phyloP scores from a whole-genome alignment of 2,888 invertebrate genomes.

The Catonia carolina region DNA sequence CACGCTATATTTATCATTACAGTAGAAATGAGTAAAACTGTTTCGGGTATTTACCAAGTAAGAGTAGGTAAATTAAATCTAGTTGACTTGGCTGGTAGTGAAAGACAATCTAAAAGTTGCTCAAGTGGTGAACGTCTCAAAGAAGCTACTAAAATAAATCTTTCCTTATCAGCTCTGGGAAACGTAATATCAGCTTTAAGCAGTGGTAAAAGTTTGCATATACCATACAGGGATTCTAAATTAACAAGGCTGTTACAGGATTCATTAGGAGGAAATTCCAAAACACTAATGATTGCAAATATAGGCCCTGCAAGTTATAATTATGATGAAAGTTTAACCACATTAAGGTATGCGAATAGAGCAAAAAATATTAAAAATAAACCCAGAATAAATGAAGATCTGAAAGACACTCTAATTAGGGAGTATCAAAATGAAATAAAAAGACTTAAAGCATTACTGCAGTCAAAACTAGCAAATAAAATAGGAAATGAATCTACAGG shows the following conservation, averaged over 20 bases:
- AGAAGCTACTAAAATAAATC: constrained; percentile 95
- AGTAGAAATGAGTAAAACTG: constrained; percentile 81
- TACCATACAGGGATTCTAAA: constrained; percentile 97
- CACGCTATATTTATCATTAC: constrained; percentile 99
- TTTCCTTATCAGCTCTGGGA: constrained; percentile 93
- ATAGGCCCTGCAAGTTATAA: constrained; percentile 97
- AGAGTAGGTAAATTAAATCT: constrained; percentile 81
- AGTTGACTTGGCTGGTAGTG: constrained; percentile 97
- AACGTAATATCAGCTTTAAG: constrained; percentile 97
- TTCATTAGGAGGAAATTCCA: constrained; percentile 96
- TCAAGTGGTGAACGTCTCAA: constrained; percentile 83
- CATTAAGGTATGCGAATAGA: constrained; percentile 91
- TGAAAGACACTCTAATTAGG: constrained; percentile 91
- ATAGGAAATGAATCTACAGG: background rate
- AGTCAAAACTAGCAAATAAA: constrained; percentile 2
- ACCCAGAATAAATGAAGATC: constrained; percentile 97
- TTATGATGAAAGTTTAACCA: constrained; percentile 95
- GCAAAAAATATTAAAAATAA: constrained; percentile 99
- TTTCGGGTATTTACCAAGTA: constrained; percentile 45
- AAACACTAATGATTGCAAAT: constrained; percentile 99
- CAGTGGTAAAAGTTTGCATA: constrained; percentile 84
- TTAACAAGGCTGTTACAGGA: constrained; percentile 84
- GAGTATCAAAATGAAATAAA: constrained; percentile 95
- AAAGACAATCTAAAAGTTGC: constrained; percentile 93
- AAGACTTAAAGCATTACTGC: constrained; percentile 47